Conservation (phyloP, 2,888 invertebrate species). For the Agrotis puta region DNA sequence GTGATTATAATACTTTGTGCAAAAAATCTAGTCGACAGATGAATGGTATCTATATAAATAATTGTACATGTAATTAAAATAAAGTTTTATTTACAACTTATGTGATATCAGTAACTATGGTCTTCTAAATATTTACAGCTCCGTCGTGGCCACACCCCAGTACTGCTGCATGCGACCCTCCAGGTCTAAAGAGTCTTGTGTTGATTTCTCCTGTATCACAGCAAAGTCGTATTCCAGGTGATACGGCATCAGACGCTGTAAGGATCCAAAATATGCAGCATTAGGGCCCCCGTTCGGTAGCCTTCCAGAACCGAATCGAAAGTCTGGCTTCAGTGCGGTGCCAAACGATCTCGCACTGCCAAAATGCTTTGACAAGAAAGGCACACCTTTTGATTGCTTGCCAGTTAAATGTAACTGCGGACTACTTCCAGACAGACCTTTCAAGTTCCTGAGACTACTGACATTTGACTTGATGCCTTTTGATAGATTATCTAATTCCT, state of each 20-base stretch:
- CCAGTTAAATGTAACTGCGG: constrained; percentile 91
- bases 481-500: constrained; percentile 95
- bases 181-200: constrained; percentile 94
- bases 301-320: constrained; percentile 91
- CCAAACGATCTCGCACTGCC: constrained; percentile 96
- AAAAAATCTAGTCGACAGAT: constrained; percentile 90
- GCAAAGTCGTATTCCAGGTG: constrained; percentile 95
- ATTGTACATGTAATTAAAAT: constrained; percentile 79
- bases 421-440: constrained; percentile 93
- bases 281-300: constrained; percentile 95
- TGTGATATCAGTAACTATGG: constrained; percentile 45
- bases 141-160: constrained; percentile 97
- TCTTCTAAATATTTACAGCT: constrained; percentile 90
- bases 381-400: constrained; percentile 84
- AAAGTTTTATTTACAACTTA: constrained; percentile 87
- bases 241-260: constrained; percentile 96
- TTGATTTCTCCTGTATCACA: constrained; percentile 94
- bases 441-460: constrained; percentile 90
- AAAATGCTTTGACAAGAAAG: constrained; percentile 94
- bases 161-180: constrained; percentile 97
- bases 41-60: constrained; percentile 86
- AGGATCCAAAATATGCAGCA: constrained; percentile 96
- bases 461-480: constrained; percentile 91
- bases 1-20: constrained; percentile 87
- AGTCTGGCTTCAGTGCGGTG: constrained; percentile 91